phyloP scores from a whole-genome alignment of 2,113 vertebrate genomes.

The Crotophaga sulcirostris region DNA sequence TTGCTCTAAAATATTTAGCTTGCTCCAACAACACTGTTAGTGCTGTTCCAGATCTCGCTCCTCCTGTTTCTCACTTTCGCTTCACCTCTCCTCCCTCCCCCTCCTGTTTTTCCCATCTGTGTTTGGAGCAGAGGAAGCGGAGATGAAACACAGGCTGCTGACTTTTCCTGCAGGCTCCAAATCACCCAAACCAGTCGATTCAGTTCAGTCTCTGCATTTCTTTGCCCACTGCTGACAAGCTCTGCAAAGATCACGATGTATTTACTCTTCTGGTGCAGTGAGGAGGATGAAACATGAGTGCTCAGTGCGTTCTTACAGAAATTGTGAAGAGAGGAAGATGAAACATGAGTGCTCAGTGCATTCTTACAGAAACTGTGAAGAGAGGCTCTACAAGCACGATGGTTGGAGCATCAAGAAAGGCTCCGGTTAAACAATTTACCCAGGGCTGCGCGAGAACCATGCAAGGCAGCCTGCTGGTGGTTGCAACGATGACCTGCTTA shows the following conservation, averaged over 20 bases:
- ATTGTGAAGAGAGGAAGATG: not conserved
- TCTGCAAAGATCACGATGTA: not conserved
- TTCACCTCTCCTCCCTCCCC: not conserved
- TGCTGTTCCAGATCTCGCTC: not conserved
- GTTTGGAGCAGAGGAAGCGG: conserved; percentile 9
- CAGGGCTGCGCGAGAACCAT: not conserved
- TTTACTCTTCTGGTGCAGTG: not conserved
- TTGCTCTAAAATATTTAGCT: not conserved
- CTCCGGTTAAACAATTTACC: not conserved
- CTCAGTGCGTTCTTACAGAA: not conserved
- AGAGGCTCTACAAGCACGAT: not conserved
- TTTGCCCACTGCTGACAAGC: not conserved
- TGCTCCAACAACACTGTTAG: not conserved
- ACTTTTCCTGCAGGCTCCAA: not conserved
- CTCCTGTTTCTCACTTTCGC: conserved; percentile 23
- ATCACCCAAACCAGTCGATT: not conserved
- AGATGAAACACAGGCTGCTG: conserved; percentile 36
- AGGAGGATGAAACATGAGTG: not conserved
- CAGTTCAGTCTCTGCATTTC: not conserved
- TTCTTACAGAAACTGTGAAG: not conserved
- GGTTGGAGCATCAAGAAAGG: not conserved
- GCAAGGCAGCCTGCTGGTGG: not conserved
- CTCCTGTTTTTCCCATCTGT: conserved; percentile 47
- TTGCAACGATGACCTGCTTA: not conserved
- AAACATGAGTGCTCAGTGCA: not conserved